phyloP scores from a whole-genome alignment of 2,888 invertebrate genomes.

The Allacma fusca region DNA sequence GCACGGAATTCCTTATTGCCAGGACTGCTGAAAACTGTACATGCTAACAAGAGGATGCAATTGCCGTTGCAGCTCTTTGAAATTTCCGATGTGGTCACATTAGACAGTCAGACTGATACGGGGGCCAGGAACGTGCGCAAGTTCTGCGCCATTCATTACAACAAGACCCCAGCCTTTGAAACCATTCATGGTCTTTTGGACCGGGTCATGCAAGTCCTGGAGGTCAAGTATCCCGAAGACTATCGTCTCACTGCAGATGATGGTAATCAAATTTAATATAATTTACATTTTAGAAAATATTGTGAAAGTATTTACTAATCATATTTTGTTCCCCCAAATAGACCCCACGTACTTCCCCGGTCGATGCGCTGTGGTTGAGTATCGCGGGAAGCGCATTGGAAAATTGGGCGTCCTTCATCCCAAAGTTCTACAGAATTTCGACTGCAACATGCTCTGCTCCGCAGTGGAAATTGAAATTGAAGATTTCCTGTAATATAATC shows the following conservation, averaged over 20 bases:
- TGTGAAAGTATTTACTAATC: constrained; percentile 79
- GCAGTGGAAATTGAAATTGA: constrained; percentile 91
- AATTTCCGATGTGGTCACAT: constrained; percentile 88
- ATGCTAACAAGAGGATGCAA: constrained; percentile 94
- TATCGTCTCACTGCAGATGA: constrained; percentile 32
- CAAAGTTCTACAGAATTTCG: constrained; percentile 86
- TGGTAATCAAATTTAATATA: neutral
- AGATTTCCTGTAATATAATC: constrained; percentile 74
- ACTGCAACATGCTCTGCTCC: constrained; percentile 88
- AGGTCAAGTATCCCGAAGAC: constrained; percentile 70
- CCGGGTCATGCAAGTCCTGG: constrained; percentile 84
- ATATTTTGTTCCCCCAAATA: constrained; percentile 64
- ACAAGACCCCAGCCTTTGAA: constrained; percentile 55
- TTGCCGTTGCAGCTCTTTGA: constrained; percentile 95
- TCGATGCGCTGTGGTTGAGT: constrained; percentile 85
- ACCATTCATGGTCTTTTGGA: constrained; percentile 95
- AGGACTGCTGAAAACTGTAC: constrained; percentile 87
- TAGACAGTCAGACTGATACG: constrained; percentile 68
- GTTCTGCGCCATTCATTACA: constrained; percentile 13
- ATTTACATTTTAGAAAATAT: too few relatives aligned
- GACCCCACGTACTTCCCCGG: constrained; percentile 86
- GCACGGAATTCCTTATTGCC: constrained; percentile 88
- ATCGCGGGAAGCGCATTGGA: constrained; percentile 76
- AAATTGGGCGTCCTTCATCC: constrained; percentile 94
- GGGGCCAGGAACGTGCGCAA: constrained; percentile 67